These are phyloP conservation scores for Chrysolophus pictus DNA, from an alignment of 2,797 vertebrate genomes.

Conservation along the genomic window DNA sequence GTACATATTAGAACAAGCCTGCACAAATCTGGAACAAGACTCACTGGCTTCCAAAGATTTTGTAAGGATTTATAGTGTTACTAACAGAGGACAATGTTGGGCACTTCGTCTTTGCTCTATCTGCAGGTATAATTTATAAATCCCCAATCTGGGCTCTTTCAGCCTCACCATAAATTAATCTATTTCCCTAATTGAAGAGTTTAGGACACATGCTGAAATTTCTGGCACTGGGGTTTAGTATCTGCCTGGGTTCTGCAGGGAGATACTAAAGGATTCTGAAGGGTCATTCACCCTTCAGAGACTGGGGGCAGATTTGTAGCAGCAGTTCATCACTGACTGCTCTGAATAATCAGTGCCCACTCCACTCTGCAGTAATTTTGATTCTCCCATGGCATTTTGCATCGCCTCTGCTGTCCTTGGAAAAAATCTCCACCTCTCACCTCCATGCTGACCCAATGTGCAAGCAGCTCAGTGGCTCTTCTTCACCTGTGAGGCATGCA, in stretches of 20 bases:
- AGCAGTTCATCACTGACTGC: rapidly evolving
- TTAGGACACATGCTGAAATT: not conserved
- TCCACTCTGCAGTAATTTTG: not conserved
- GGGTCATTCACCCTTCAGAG: not conserved
- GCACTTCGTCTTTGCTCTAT: not conserved
- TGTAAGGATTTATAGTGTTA: not conserved
- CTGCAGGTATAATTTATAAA: not conserved
- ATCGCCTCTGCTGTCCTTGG: rapidly evolving
- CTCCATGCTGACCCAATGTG: rapidly evolving
- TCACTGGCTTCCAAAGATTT: not conserved
- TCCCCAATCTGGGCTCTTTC: not conserved
- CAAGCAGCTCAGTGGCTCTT: not conserved
- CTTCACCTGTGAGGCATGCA: not conserved
- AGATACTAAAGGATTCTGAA: too few relatives aligned
- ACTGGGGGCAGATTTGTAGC: rapidly evolving
- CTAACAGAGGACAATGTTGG: not conserved
- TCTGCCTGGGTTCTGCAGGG: not conserved
- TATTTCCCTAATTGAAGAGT: not conserved
- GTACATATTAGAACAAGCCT: not conserved
- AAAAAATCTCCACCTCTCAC: not conserved
- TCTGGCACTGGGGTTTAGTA: not conserved
- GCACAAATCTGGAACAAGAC: not conserved
- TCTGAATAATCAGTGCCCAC: not conserved
- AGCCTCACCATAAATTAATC: not conserved
- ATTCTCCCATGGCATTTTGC: not conserved